Percentiles rank a stretch among this genome's conserved stretches.
Evolutionary conservation across 2,888 invertebrate genomes (phyloP).

Genomic region (Hermodice carunculata): DNA sequence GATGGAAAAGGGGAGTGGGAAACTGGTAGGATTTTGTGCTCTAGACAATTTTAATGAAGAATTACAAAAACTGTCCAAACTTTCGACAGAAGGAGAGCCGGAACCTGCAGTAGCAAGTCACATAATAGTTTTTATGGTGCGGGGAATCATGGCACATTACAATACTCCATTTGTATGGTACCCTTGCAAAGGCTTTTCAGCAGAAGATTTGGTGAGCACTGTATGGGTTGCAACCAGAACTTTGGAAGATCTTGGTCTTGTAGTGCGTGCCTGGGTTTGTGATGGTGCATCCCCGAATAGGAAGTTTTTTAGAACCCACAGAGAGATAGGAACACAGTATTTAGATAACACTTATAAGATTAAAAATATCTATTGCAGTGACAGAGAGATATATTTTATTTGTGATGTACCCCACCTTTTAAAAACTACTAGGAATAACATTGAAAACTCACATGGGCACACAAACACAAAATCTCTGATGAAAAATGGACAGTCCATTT

Average conservation of each 20-base stretch:
- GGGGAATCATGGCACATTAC: constrained; percentile 6
- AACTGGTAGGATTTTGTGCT: constrained; percentile 7
- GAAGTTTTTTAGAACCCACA: constrained; percentile 10
- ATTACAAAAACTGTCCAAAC: neutral
- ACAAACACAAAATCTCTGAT: constrained; percentile 4
- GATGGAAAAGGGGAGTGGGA: neutral
- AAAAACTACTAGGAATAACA: constrained; percentile 2
- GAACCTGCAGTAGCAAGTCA: neutral
- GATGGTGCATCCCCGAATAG: constrained; percentile 10
- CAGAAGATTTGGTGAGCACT: neutral
- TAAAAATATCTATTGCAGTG: neutral
- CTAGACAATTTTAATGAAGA: neutral
- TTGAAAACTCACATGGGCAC: constrained; percentile 8
- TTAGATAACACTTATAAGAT: neutral
- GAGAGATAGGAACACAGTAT: neutral
- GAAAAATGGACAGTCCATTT: neutral
- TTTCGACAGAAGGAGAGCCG: no score
- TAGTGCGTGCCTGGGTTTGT: neutral
- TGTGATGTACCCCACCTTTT: constrained; percentile 9
- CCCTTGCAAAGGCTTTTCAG: neutral
- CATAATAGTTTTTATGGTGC: constrained; percentile 11
- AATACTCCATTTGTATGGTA: constrained; percentile 4
- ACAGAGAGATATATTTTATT: constrained; percentile 8
- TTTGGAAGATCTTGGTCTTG: neutral
- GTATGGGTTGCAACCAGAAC: neutral